Evolutionary conservation across 2,797 vertebrate species (phyloP), one percentile per base, ranked within the genome.

Genomic region (Arrhamphus sclerolepis): DNA sequence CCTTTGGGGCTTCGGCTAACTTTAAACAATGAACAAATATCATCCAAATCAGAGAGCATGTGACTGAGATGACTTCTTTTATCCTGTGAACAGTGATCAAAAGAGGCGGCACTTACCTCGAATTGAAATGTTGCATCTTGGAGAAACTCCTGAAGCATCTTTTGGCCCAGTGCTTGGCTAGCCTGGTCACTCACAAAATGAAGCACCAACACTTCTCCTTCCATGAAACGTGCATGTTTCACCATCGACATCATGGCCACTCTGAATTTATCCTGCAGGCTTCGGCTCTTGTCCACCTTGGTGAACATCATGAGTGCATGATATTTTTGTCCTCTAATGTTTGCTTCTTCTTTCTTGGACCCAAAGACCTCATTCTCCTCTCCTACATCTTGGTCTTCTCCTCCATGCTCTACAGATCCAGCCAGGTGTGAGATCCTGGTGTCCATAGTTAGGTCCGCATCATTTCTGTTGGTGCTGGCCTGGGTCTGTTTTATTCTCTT

Each of bases 271-370:
- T 91, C 92, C 86, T 94, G 94, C 70, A 99, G 92, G 71, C 87
- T 92, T 0, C 90, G 87, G 74, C 83, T 94, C 60, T 89, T 93
- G 84, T 97, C 94, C 39, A 95, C 94, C 78, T 95, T 96, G 57
- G 96, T 97, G 85, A 98, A 97, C 97, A 98, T 97, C 93, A 96
- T 90, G 46, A 98, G 94, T 14, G 89, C 82, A 24, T 97, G 95
- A 77, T 93, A 94, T 60, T 60, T 86, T 47, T 78, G 85, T 56
- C 49, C 68, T 1, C 20, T 61, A 0, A 63, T 11, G 7, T 48
- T 66, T 1, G 55, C 44, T 7, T 66, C 46, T 6, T 1, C 50
- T 21, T 22, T 78, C 41, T 56, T 80, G 59, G 70, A 56, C n/a
- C 67, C 62, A 13, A 75, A 63, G 1, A 55, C 34, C 2, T 78